Base-by-base conservation (phyloP, 2,888 invertebrate species). In the Drosophila neonasuta region DNA sequence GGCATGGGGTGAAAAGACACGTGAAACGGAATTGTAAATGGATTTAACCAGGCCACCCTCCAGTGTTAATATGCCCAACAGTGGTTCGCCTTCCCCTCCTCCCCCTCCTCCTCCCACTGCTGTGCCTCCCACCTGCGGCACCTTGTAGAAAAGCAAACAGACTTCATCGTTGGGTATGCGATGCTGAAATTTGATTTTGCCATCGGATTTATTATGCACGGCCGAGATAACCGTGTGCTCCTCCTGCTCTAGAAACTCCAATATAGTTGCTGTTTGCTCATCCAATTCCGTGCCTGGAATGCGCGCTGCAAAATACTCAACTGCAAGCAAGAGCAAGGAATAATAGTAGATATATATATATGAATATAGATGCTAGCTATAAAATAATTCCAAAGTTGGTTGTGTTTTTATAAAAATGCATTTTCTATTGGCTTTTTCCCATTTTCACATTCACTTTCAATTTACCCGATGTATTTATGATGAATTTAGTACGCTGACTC, bases 231-330 rank as follows among this genome's bases (percentile, higher is more conserved):
- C 90, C 49, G 91, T 90, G 68, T 91, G 89, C 79, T 91, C 91
- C 74, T 91, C 91, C 71, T 89, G 91, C 78, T 91, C 90, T 56
- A 92, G 84, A 84, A 92, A 92, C 74, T 91, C 91, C 71, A 90
- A 88, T 68, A 92, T 85, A 68, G 90, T 83, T 63, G 87, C 77
- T 90, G 91, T 77, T 85, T 88, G 77, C 89, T 86, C 86, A 76
- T 89, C 84, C 77, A 86, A 68, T 52, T 85, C 79, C 74, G 88
- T 77, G 62, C 90, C 72, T 42, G 82, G 87, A 64, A 80, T 77
- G 50, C 80, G 82, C 60, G 83, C 88, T 65, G 81, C 88, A 74
- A 91, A 91, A 75, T 89, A 91, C 71, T 90, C 90, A 71, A 88
- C 91, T 91, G 51, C 42, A 11, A 24, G 39, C 41, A n/a, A 2